These are phyloP conservation scores for Synergus gifuensis DNA, from an alignment of 2,888 invertebrate species.

Conservation along the genomic window DNA sequence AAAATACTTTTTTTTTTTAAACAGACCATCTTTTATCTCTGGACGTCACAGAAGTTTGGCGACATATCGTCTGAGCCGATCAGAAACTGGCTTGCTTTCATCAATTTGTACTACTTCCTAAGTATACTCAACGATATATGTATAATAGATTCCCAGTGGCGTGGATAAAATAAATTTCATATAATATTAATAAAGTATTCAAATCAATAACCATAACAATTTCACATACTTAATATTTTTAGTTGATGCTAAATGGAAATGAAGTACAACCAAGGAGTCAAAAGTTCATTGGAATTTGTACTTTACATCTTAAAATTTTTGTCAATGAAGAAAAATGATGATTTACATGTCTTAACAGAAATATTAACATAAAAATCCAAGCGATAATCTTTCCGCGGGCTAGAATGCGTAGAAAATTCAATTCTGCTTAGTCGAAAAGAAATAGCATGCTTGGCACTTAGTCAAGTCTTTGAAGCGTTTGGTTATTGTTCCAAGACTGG, in stretches of 20 bases:
- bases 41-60: neutral
- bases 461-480: conserved; percentile 12
- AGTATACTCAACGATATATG: neutral
- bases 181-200: neutral
- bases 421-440: conserved; percentile 4
- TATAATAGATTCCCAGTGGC: neutral
- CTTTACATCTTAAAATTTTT: no score
- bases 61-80: neutral
- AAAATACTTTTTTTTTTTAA: neutral
- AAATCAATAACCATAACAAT: no score
- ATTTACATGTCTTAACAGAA: neutral
- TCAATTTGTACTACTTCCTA: neutral
- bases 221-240: no score
- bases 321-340: neutral
- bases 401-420: neutral
- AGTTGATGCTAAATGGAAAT: no score
- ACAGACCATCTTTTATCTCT: no score
- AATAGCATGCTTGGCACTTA: conserved; percentile 27
- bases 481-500: neutral
- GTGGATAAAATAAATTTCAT: neutral
- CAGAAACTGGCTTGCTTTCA: neutral
- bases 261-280: no score
- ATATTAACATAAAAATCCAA: neutral
- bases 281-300: no score
- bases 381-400: neutral